Evolutionary conservation across 2,797 vertebrate species (phyloP).

Genomic region (Emydoidea blandingii): DNA sequence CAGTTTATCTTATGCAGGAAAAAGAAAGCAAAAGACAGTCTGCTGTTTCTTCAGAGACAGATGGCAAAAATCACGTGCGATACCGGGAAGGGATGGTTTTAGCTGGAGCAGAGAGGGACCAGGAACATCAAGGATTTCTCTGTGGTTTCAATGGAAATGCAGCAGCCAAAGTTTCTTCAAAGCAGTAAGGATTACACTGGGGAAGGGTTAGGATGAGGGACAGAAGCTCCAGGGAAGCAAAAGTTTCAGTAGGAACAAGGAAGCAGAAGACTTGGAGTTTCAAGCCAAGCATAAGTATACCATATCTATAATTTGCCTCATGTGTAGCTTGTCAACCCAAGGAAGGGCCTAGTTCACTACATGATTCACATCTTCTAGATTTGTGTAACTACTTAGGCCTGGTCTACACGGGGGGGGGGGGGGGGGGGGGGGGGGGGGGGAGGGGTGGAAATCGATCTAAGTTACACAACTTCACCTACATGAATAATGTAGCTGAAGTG

Average conservation of each 20-base stretch:
- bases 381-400: background rate
- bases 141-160: background rate
- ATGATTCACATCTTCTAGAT: background rate
- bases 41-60: background rate
- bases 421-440: no score
- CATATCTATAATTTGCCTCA: background rate
- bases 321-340: background rate
- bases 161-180: background rate
- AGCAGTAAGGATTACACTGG: background rate
- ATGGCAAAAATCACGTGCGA: fast-evolving
- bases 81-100: background rate
- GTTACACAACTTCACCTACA: no score
- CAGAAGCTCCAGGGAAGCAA: background rate
- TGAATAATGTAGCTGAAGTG: no score
- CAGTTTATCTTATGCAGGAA: background rate
- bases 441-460: no score
- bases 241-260: background rate
- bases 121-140: background rate
- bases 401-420: no score
- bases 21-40: background rate
- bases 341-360: background rate
- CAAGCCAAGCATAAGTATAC: fast-evolving
- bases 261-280: background rate
- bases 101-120: background rate
- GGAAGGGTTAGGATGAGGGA: fast-evolving